Conservation (phyloP, 2,797 vertebrate genomes). For the Columba guinea region DNA sequence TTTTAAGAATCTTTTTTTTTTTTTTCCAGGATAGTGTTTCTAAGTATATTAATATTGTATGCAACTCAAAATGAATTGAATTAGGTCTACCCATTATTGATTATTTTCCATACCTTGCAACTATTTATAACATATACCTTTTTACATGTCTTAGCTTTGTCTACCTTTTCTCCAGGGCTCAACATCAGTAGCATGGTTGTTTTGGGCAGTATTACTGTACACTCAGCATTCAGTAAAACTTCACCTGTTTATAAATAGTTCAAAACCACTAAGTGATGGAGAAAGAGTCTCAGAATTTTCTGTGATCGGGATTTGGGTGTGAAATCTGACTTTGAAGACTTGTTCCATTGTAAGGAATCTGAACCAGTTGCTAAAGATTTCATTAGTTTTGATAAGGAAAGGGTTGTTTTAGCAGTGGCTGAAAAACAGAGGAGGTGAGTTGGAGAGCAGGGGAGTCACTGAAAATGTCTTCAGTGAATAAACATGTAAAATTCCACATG, state of each 20-base stretch:
- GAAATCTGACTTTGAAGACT: neutral
- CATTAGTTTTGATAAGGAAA: neutral
- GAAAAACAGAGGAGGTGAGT: neutral
- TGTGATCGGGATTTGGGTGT: neutral
- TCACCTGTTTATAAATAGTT: neutral
- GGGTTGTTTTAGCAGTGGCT: neutral
- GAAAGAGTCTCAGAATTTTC: neutral
- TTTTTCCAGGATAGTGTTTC: conserved; percentile 18
- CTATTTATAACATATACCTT: neutral
- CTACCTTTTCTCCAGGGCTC: neutral
- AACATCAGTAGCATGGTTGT: neutral
- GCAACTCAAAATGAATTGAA: conserved; percentile 11
- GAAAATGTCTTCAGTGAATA: neutral
- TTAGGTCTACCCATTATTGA: conserved; percentile 46
- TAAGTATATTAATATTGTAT: conserved; percentile 13
- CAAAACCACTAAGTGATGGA: neutral
- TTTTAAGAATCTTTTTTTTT: conserved; percentile 51
- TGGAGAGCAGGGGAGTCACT: neutral
- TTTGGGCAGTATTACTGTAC: neutral
- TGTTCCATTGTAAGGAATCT: neutral
- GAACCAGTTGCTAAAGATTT: neutral
- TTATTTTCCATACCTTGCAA: neutral
- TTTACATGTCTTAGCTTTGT: neutral
- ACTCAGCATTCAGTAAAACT: neutral
- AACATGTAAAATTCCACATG: neutral